phyloP scores from a whole-genome alignment of 2,888 invertebrate species.

The Nomada ferruginata region DNA sequence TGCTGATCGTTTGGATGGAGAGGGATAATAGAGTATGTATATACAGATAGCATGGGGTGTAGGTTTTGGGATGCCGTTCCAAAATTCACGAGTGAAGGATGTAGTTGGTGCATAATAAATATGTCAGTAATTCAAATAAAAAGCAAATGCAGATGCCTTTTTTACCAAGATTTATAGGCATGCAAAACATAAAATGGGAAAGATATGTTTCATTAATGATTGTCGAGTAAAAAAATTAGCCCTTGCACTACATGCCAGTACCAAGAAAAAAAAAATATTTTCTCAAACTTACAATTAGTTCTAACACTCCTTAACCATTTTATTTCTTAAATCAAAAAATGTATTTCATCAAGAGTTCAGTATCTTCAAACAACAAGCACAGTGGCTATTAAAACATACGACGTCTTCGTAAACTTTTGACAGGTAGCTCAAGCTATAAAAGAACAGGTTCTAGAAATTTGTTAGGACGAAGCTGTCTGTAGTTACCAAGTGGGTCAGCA shows the following conservation, averaged over 20 bases:
- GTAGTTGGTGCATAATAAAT: not conserved
- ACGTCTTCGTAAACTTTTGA: not conserved
- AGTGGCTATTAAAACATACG: not conserved
- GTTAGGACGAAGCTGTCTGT: not conserved
- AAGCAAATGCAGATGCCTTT: no score
- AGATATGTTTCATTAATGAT: no score
- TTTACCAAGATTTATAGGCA: no score
- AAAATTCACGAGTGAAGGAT: not conserved
- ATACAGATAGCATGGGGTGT: not conserved
- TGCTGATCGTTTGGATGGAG: constrained; percentile 18
- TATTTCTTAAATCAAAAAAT: no score
- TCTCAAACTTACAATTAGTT: no score
- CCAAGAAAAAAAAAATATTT: no score
- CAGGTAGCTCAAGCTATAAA: not conserved
- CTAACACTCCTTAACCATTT: no score
- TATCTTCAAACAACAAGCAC: not conserved
- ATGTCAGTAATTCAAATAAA: not conserved
- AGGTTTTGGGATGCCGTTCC: constrained; percentile 7
- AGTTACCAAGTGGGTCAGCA: not conserved
- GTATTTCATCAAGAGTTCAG: no score
- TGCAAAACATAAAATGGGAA: no score
- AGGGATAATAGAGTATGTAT: constrained; percentile 18
- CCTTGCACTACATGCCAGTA: no score
- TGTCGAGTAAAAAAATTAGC: no score
- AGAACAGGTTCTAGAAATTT: not conserved